Evolutionary conservation across 2,888 invertebrate genomes (phyloP).

Genomic region (Epinotia demarniana): DNA sequence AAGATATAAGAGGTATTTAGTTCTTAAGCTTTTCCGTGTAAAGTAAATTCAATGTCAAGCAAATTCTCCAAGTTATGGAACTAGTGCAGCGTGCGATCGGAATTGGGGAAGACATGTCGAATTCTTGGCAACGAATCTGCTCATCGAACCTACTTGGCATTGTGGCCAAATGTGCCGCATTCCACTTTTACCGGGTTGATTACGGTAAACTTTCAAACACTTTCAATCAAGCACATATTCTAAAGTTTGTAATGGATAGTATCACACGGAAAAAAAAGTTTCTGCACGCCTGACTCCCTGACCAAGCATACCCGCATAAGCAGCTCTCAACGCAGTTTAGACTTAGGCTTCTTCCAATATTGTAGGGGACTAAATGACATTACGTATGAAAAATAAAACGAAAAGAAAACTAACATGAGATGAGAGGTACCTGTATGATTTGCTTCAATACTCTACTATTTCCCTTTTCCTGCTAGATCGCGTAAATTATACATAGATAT

Average conservation of each 20-base stretch:
- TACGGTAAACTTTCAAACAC: slow-evolving; percentile 34
- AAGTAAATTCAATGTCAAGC: slow-evolving; percentile 36
- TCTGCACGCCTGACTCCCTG: too few relatives aligned
- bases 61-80: slow-evolving; percentile 25
- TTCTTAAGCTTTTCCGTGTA: background rate
- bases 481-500: background rate
- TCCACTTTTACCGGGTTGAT: slow-evolving; percentile 44
- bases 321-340: too few relatives aligned
- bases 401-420: background rate
- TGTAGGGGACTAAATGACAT: too few relatives aligned
- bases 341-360: too few relatives aligned
- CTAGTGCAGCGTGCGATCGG: slow-evolving; percentile 34
- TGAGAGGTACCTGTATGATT: too few relatives aligned
- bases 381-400: background rate
- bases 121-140: slow-evolving; percentile 82
- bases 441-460: background rate
- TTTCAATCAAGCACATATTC: slow-evolving; percentile 3
- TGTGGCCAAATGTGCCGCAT: slow-evolving; percentile 69
- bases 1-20: too few relatives aligned
- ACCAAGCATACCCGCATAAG: too few relatives aligned
- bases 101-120: slow-evolving; percentile 60
- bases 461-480: background rate
- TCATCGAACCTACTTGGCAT: slow-evolving; percentile 70
- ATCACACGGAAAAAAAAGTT: too few relatives aligned
- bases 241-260: background rate